phyloP scores from a whole-genome alignment of 2,113 vertebrate species.

The Mustelus asterias region DNA sequence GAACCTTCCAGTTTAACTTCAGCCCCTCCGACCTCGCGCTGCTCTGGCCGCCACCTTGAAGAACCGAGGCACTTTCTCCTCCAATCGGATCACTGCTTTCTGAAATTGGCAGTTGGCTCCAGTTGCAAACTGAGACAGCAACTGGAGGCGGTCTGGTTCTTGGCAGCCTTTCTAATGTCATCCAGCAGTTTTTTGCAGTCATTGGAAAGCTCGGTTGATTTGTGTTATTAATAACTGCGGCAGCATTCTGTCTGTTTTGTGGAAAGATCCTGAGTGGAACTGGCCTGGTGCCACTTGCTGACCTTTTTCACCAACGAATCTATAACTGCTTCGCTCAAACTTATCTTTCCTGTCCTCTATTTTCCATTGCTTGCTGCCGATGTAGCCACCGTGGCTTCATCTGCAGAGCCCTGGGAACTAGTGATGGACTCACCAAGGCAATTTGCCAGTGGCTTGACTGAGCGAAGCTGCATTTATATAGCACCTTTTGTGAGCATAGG shows the following conservation, averaged over 20 bases:
- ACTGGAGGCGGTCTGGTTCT: neutral
- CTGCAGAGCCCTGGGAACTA: neutral
- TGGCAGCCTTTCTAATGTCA: slow-evolving; percentile 7
- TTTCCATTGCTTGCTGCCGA: neutral
- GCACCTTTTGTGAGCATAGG: neutral
- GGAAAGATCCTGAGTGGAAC: neutral
- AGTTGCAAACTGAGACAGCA: slow-evolving; percentile 9
- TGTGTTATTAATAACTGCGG: slow-evolving; percentile 4
- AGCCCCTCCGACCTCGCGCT: neutral
- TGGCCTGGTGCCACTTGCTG: neutral
- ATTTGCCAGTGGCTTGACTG: neutral
- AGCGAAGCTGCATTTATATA: neutral
- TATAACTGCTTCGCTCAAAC: neutral
- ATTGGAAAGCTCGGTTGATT: slow-evolving; percentile 5
- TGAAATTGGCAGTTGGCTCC: neutral
- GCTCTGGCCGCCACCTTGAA: neutral
- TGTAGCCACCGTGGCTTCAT: neutral
- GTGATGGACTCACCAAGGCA: neutral
- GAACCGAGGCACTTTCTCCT: neutral
- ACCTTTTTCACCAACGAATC: neutral
- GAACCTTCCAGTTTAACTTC: neutral
- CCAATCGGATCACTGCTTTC: neutral
- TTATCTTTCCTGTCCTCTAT: neutral
- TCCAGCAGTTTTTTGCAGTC: neutral
- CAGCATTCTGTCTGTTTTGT: neutral